These are phyloP conservation scores for Drosophila yooni DNA, from an alignment of 2,888 invertebrate genomes.

Conservation along the genomic window DNA sequence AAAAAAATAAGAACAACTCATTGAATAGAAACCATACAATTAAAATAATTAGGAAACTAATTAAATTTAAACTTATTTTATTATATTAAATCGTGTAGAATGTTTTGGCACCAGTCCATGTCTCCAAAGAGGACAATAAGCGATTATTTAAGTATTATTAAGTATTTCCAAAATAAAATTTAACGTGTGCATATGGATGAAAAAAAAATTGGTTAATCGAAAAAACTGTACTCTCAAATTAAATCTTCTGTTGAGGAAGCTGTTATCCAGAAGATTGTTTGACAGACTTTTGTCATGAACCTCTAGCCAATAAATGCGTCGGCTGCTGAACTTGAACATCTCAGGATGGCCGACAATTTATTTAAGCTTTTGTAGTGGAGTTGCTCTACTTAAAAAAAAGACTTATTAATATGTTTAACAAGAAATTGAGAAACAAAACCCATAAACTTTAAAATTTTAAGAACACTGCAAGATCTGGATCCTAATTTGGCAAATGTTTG, in stretches of 20 bases:
- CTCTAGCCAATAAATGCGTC: background rate
- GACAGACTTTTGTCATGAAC: background rate
- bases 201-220: background rate
- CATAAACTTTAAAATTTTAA: background rate
- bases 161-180: background rate
- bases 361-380: background rate
- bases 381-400: background rate
- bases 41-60: background rate
- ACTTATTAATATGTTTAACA: too few relatives aligned
- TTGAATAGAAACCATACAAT: background rate
- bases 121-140: background rate
- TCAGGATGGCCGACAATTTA: background rate
- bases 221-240: background rate
- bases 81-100: background rate
- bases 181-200: background rate
- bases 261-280: background rate
- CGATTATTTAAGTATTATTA: background rate
- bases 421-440: background rate
- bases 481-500: background rate
- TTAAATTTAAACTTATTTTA: background rate
- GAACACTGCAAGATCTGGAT: background rate
- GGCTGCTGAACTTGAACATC: background rate
- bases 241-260: background rate
- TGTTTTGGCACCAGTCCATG: background rate
- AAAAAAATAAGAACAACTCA: constrained; percentile 36